Percentiles rank a stretch among this genome's conserved stretches.
Evolutionary conservation across 1,140 invertebrate species (phyloP).

Genomic region (Lerema accius): DNA sequence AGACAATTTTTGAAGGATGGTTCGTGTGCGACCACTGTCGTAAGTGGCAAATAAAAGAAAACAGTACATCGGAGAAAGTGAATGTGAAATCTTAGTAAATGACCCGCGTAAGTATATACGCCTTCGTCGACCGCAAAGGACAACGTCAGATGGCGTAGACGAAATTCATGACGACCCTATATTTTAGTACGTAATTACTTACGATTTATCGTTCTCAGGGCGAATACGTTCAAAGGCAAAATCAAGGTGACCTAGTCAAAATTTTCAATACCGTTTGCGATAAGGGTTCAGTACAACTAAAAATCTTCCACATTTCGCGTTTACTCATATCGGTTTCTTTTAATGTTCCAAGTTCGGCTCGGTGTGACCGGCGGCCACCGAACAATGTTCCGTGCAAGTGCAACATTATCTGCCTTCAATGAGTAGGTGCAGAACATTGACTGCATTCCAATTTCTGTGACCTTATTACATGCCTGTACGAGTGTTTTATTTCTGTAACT

Average conservation of each 20-base stretch:
- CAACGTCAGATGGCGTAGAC: conserved; percentile 11
- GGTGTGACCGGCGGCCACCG: conserved; percentile 3
- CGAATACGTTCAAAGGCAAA: conserved; percentile 35
- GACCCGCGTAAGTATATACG: conserved; percentile 41
- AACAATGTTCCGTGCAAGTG: conserved; percentile 20
- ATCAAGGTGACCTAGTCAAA: conserved; percentile 45
- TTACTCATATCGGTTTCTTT: conserved; percentile 13
- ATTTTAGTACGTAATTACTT: conserved; percentile 20
- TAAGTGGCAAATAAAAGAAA: conserved; percentile 54
- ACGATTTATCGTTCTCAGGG: conserved; percentile 4
- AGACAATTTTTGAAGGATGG: conserved; percentile 11
- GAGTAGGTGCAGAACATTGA: conserved; percentile 29
- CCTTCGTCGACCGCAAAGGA: conserved; percentile 41
- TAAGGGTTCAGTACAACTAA: conserved; percentile 21
- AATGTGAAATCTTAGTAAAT: conserved; percentile 60
- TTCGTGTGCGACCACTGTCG: conserved; percentile 35
- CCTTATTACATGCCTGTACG: conserved; percentile 34
- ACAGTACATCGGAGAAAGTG: conserved; percentile 59
- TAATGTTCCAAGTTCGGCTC: not conserved
- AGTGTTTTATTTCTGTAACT: conserved; percentile 29
- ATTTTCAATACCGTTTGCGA: conserved; percentile 34
- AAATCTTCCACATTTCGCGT: not conserved
- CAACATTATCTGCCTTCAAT: conserved; percentile 27
- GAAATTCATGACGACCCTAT: conserved; percentile 21
- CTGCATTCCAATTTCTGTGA: conserved; percentile 35